Conservation (phyloP, 2,797 vertebrate species). For the Coilia nasus region DNA sequence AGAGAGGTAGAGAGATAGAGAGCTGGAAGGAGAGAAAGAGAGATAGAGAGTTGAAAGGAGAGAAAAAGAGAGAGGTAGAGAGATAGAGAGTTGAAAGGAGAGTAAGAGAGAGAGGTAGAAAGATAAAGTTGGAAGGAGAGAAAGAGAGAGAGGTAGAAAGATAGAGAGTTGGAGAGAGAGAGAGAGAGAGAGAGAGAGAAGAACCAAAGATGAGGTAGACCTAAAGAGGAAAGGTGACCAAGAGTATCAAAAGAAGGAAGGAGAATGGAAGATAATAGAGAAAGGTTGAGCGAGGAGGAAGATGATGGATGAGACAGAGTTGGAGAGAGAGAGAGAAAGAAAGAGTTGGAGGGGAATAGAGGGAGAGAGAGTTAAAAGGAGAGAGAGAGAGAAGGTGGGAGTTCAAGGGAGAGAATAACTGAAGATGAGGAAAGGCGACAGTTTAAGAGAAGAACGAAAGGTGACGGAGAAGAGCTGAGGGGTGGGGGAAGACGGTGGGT, state of each 20-base stretch:
- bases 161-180: no score
- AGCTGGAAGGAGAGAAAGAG: not conserved
- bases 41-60: not conserved
- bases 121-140: not conserved
- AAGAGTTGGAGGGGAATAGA: not conserved
- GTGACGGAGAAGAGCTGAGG: not conserved
- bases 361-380: not conserved
- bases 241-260: no score
- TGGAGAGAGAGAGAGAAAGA: not conserved
- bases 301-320: not conserved
- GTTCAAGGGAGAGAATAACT: no score
- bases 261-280: not conserved
- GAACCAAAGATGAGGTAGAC: no score
- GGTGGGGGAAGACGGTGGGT: not conserved
- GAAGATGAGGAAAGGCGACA: not conserved
- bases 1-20: not conserved
- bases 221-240: no score
- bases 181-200: no score
- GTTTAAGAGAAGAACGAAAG: not conserved
- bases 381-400: not conserved
- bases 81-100: not conserved
- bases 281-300: not conserved
- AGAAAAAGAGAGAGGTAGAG: not conserved
- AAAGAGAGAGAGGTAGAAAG: not conserved
- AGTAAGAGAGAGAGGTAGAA: not conserved